A percentile compares a stretch with the other conserved stretches of the same genome.
Evolutionary conservation across 2,888 invertebrate genomes (phyloP).

Genomic region (Sarcophaga variegata): DNA sequence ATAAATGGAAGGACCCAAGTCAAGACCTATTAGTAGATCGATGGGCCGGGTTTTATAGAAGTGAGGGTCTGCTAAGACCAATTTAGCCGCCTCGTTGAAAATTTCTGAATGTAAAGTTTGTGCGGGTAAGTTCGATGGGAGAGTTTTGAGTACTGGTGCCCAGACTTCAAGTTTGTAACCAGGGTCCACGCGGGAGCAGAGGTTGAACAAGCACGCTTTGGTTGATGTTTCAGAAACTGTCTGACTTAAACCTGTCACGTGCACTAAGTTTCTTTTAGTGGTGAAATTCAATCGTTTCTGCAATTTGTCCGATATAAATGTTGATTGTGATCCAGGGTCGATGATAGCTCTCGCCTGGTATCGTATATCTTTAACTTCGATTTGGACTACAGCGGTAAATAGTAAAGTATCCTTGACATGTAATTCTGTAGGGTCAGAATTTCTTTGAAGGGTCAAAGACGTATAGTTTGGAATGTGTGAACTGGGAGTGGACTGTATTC

Average conservation of each 20-base stretch:
- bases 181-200: not conserved
- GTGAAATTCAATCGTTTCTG: too few species aligned
- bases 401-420: too few species aligned
- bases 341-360: not conserved
- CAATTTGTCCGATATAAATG: too few species aligned
- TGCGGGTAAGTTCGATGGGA: not conserved
- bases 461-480: not conserved
- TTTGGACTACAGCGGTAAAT: not conserved
- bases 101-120: not conserved
- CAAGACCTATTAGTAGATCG: too few species aligned
- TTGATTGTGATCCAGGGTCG: too few species aligned
- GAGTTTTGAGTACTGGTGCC: slow-evolving; percentile 1
- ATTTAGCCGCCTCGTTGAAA: not conserved
- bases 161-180: not conserved
- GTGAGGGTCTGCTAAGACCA: not conserved
- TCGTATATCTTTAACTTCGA: not conserved
- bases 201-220: not conserved
- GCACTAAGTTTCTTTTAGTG: too few species aligned
- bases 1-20: too few species aligned
- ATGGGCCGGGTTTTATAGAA: not conserved
- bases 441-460: not conserved
- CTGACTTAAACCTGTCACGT: too few species aligned
- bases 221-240: too few species aligned
- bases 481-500: too few species aligned
- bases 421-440: not conserved